Evolutionary conservation across 2,888 invertebrate species (phyloP).

Genomic region (Dione juno): DNA sequence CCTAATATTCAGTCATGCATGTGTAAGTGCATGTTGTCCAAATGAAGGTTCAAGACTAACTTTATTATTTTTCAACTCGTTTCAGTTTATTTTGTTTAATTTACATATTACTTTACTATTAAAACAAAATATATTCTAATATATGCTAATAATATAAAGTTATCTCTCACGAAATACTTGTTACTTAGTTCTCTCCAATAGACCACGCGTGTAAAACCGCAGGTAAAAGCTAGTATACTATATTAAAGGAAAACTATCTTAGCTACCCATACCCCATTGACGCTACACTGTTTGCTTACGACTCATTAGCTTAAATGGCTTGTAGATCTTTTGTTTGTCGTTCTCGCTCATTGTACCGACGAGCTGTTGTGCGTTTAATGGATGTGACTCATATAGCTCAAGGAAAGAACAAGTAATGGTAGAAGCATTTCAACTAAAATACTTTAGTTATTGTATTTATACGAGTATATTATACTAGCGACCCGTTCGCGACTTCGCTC

Average conservation of each 20-base stretch:
- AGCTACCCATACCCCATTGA: constrained; percentile 11
- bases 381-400: constrained; percentile 37
- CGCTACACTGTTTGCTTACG: constrained; percentile 36
- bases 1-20: constrained; percentile 1
- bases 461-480: no score
- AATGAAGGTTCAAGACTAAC: neutral
- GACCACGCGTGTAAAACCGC: no score
- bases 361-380: constrained; percentile 23
- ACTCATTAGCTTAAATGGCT: constrained; percentile 44
- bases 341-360: constrained; percentile 31
- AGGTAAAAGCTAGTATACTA: neutral
- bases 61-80: neutral
- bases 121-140: no score
- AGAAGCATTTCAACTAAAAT: constrained; percentile 1
- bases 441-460: neutral
- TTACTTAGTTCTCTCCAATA: no score
- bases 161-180: no score
- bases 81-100: no score
- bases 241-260: constrained; percentile 9
- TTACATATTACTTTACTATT: no score
- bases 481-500: no score
- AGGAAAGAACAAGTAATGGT: constrained; percentile 29
- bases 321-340: constrained; percentile 40
- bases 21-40: neutral
- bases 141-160: no score